phyloP scores from a whole-genome alignment of 1,140 invertebrate genomes.

The Drosophila malerkotliana region DNA sequence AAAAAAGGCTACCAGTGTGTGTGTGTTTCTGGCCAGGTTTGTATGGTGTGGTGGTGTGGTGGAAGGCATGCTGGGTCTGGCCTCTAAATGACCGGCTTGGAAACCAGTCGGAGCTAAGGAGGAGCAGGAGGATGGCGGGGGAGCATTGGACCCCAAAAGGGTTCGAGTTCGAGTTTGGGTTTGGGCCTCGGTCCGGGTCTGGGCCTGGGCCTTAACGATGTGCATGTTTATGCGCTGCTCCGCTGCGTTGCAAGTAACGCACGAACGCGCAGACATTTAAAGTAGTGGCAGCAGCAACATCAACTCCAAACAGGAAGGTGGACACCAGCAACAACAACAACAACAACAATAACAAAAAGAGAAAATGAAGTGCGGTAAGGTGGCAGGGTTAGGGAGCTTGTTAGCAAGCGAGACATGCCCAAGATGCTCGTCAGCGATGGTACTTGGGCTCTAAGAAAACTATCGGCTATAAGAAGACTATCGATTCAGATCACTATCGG shows the following conservation, averaged over 20 bases:
- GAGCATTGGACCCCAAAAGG: constrained; percentile 32
- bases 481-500: no score
- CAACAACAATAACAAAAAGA: constrained; percentile 17
- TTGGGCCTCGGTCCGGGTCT: constrained; percentile 39
- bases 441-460: neutral
- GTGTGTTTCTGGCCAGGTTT: constrained; percentile 31
- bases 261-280: constrained; percentile 63
- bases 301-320: constrained; percentile 24
- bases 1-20: constrained; percentile 9
- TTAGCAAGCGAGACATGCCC: constrained; percentile 60
- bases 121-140: neutral
- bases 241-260: constrained; percentile 57
- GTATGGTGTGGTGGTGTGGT: neutral
- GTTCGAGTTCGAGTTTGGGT: constrained; percentile 19
- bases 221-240: constrained; percentile 70
- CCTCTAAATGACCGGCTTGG: constrained; percentile 64
- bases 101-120: constrained; percentile 54
- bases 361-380: constrained; percentile 14
- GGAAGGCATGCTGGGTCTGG: constrained; percentile 49
- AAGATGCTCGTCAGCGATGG: constrained; percentile 47
- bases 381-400: constrained; percentile 49
- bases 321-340: constrained; percentile 22
- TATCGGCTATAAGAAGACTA: constrained; percentile 3
- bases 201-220: constrained; percentile 62
- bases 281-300: constrained; percentile 44